Evolutionary conservation across 2,113 vertebrate species (phyloP).

Genomic region (Recurvirostra avosetta): DNA sequence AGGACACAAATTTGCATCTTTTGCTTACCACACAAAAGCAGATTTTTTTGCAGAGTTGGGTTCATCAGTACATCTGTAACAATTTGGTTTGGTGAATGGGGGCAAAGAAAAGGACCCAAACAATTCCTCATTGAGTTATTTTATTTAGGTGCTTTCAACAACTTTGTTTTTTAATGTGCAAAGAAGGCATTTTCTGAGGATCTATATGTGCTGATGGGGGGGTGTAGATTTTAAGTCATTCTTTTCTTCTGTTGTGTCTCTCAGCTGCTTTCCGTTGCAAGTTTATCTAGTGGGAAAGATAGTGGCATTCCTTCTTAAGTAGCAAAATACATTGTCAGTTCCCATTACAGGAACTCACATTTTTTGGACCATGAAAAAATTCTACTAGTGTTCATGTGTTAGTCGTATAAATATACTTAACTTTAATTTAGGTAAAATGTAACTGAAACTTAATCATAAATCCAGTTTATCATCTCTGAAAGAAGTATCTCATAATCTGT

Average conservation of each 20-base stretch:
- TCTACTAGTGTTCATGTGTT: background rate
- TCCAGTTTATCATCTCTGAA: background rate
- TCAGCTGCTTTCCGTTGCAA: background rate
- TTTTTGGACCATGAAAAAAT: background rate
- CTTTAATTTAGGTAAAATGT: background rate
- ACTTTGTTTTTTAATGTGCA: fast-evolving
- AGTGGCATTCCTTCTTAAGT: background rate
- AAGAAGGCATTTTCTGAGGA: background rate
- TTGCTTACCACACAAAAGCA: background rate
- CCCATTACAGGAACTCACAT: background rate
- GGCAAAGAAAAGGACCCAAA: background rate
- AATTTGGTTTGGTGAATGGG: background rate
- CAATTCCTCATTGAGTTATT: background rate
- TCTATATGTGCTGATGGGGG: background rate
- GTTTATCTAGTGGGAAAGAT: background rate
- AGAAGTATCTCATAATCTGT: background rate
- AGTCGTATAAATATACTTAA: background rate
- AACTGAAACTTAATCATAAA: background rate
- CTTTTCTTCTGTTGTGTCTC: background rate
- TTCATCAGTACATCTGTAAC: background rate
- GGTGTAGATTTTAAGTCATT: background rate
- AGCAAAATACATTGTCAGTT: background rate
- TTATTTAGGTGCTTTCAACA: background rate
- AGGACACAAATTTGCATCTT: background rate
- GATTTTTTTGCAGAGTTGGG: background rate